These are phyloP conservation scores for Lordiphosa stackelbergi DNA, from an alignment of 1,140 invertebrate species.

Conservation along the genomic window DNA sequence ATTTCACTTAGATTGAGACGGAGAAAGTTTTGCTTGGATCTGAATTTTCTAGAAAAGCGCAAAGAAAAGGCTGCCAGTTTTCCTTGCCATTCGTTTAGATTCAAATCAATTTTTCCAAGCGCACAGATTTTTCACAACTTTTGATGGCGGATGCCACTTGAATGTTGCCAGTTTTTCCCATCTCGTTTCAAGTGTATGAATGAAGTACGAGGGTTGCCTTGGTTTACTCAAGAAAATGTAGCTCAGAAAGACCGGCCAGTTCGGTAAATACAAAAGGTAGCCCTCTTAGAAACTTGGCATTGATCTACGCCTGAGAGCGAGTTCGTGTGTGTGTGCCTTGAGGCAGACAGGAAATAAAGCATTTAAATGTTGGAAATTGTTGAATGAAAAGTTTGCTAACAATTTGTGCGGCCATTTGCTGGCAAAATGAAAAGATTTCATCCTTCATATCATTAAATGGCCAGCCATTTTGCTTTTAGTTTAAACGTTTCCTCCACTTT, in stretches of 20 bases:
- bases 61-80: no score
- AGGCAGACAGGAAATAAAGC: conserved; percentile 26
- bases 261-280: no score
- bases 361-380: conserved; percentile 44
- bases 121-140: conserved; percentile 52
- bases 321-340: no score
- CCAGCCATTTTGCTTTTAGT: neutral
- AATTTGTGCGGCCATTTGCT: neutral
- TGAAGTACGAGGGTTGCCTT: conserved; percentile 30
- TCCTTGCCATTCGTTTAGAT: conserved; percentile 20
- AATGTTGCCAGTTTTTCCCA: conserved; percentile 35
- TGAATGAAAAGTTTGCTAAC: conserved; percentile 14
- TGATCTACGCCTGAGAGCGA: no score
- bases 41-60: conserved; percentile 19
- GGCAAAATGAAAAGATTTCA: neutral
- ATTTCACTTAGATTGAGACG: conserved; percentile 32
- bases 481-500: conserved; percentile 18
- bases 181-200: conserved; percentile 19
- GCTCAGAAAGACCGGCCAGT: neutral
- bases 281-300: no score
- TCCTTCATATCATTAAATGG: neutral
- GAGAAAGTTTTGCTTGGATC: conserved; percentile 23
- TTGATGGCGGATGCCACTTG: conserved; percentile 31
- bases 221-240: neutral
- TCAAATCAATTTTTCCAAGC: conserved; percentile 50